phyloP scores from a whole-genome alignment of 2,797 vertebrate species.

The Sebastes oblongus region DNA sequence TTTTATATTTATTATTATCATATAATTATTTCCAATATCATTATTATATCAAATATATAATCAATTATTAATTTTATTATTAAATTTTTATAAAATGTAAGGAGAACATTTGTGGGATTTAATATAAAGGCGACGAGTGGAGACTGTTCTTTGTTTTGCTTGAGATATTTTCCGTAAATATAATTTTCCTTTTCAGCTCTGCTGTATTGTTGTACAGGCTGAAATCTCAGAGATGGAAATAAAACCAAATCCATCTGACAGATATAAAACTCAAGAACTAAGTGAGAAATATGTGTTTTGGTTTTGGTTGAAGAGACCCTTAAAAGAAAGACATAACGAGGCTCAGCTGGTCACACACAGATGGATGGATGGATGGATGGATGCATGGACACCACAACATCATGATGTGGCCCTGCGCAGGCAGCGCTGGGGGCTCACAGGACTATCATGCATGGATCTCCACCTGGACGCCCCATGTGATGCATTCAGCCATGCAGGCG shows the following conservation, averaged over 20 bases:
- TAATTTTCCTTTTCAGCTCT: background rate
- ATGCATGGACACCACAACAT: slow-evolving; percentile 29
- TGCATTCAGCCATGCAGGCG: slow-evolving; percentile 72
- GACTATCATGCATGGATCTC: slow-evolving; percentile 61
- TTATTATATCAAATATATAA: background rate
- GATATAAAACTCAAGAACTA: background rate
- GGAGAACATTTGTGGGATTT: background rate
- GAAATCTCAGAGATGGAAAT: background rate
- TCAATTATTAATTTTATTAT: no score
- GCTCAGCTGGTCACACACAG: slow-evolving; percentile 55
- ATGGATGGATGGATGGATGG: background rate
- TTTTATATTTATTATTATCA: background rate
- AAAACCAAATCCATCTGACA: background rate
- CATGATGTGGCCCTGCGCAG: slow-evolving; percentile 38
- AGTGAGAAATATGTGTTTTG: background rate
- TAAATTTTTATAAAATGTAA: background rate
- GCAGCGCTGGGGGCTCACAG: slow-evolving; percentile 28
- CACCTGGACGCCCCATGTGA: slow-evolving; percentile 30
- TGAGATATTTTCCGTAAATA: background rate
- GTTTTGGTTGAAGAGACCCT: slow-evolving; percentile 41
- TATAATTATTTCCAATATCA: background rate
- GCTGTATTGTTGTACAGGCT: background rate
- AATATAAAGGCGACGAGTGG: background rate
- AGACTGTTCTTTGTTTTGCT: background rate
- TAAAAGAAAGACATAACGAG: slow-evolving; percentile 28